Evolutionary conservation across 2,113 vertebrate species (phyloP).

Genomic region (Acrocephalus kingi): DNA sequence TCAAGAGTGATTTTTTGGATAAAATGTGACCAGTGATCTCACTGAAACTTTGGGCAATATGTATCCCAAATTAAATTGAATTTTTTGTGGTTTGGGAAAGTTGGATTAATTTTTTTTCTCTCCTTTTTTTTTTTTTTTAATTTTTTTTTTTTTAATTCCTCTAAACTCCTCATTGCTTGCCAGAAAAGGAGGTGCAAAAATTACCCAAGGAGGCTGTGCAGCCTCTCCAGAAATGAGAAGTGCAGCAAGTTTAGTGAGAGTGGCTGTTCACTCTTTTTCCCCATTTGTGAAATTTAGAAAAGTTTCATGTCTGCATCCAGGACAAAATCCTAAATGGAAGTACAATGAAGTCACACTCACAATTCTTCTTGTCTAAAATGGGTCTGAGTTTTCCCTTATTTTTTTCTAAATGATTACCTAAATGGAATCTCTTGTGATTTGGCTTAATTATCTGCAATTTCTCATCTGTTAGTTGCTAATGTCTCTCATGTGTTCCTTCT

Average conservation of each 20-base stretch:
- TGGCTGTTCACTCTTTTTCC: neutral
- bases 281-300: neutral
- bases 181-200: conserved; percentile 29
- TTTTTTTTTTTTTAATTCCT: conserved; percentile 19
- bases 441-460: neutral
- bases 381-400: neutral
- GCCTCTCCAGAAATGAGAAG: neutral
- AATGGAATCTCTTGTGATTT: neutral
- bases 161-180: neutral
- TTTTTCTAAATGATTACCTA: neutral
- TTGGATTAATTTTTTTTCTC: neutral
- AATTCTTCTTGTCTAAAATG: neutral
- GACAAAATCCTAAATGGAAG: neutral
- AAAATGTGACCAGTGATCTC: neutral
- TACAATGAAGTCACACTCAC: neutral
- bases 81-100: conserved; percentile 40
- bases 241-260: neutral
- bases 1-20: neutral
- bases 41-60: neutral
- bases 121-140: conserved; percentile 22
- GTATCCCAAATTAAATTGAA: neutral
- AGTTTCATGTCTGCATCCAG: neutral
- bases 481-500: neutral
- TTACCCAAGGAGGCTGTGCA: neutral
- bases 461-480: neutral